Evolutionary conservation across 2,113 vertebrate genomes (phyloP), one percentile per base, ranked within the genome.

Genomic region (Riparia riparia): DNA sequence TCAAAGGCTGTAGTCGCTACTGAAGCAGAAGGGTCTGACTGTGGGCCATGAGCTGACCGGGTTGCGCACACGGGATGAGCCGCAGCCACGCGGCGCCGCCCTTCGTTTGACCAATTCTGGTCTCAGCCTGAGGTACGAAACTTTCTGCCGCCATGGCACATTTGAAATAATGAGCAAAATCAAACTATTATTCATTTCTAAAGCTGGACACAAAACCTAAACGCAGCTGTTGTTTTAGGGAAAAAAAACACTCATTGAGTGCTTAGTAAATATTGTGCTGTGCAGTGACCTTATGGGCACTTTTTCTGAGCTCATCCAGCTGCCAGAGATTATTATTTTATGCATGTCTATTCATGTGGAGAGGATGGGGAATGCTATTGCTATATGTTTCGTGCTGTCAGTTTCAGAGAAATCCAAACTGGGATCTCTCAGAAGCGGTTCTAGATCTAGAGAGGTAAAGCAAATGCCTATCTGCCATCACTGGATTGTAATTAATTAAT

Each of bases 51-150:
- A 92, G 68, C 70, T 7, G 25, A 58, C 28, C 9, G 5, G 28
- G 83, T 45, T 24, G 84, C 39, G 12, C 39, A 12, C 45, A 22
- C 45, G 45, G 87, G 41, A 90, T 42, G 54, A 90, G 70, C 70
- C 20, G 6, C 71, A 56, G 87, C 89, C 91, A 51, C 14, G 9
- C 12, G 18, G 85, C 4, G 1, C 78, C 29, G 6, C 70, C 85
- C 84, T 87, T 10, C 58, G 2, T 29, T 39, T 29, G 31, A 50
- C 76, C 84, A 18, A 1, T 12, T n/a, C 81, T 60, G 63, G 32
- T 79, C 86, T 54, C 91, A n/a, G 74, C 66, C 84, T 61, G 54
- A 95, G 91, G 91, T 95, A 95, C 10, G 93, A 32, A 85, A 72
- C 71, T 70, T 83, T 72, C 71, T 61, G 78, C 31, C 29, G 44